phyloP scores from a whole-genome alignment of 2,888 invertebrate genomes.

The Labia minor region DNA sequence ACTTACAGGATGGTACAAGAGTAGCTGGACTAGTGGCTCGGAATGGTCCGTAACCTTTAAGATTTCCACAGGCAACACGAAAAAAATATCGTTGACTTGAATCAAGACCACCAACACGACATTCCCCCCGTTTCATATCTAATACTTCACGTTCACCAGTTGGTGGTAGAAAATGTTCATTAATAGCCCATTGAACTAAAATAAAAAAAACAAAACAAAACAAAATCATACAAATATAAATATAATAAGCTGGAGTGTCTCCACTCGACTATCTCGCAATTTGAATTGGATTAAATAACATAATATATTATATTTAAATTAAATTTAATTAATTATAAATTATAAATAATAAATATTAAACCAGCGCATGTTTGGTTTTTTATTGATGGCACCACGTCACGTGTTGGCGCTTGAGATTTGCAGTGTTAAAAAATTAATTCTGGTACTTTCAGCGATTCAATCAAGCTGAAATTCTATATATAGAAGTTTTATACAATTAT shows the following conservation, averaged over 20 bases:
- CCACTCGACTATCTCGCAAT: too few relatives aligned
- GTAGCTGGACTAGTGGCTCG: slow-evolving; percentile 67
- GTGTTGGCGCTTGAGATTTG: too few relatives aligned
- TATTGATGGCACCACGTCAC: too few relatives aligned
- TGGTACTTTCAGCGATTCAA: too few relatives aligned
- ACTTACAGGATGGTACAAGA: slow-evolving; percentile 83
- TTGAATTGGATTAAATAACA: too few relatives aligned
- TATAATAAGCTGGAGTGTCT: too few relatives aligned
- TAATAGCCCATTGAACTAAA: slow-evolving; percentile 87
- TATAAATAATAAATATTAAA: slow-evolving; percentile 17
- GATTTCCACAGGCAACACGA: slow-evolving; percentile 82
- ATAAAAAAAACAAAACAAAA: slow-evolving; percentile 23
- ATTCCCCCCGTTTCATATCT: slow-evolving; percentile 52
- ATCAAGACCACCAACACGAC: slow-evolving; percentile 60
- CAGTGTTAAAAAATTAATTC: too few relatives aligned
- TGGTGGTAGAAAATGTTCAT: slow-evolving; percentile 69
- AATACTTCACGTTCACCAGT: slow-evolving; percentile 68
- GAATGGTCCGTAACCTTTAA: slow-evolving; percentile 79
- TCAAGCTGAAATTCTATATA: too few relatives aligned
- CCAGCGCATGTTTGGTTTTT: too few relatives aligned
- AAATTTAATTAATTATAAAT: slow-evolving; percentile 9
- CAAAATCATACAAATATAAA: background rate
- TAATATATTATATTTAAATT: background rate
- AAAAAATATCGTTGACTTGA: slow-evolving; percentile 82
- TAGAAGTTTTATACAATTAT: too few relatives aligned